Conservation (phyloP, 2,113 vertebrate genomes). For the Tachycineta bicolor region DNA sequence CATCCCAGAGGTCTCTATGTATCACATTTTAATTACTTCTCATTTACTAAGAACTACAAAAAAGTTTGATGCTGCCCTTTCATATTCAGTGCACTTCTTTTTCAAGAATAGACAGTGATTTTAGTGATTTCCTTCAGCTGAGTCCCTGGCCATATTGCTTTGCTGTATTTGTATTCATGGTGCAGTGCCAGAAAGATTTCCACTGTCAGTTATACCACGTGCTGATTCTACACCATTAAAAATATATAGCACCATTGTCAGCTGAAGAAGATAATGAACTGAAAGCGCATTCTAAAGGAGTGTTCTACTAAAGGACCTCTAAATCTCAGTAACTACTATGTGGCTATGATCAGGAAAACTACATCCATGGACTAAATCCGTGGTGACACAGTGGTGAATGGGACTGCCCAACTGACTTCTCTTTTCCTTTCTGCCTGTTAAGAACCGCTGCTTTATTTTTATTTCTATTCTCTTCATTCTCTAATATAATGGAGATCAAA, state of each 20-base stretch:
- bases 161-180: neutral
- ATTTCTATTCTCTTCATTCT: neutral
- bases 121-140: neutral
- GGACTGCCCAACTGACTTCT: neutral
- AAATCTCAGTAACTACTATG: neutral
- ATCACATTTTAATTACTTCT: neutral
- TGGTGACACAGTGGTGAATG: neutral
- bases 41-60: neutral
- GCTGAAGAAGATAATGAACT: neutral
- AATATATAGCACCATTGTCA: neutral
- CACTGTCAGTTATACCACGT: accelerated
- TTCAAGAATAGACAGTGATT: neutral
- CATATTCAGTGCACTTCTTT: neutral
- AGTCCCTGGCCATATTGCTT: neutral
- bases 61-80: neutral
- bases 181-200: neutral
- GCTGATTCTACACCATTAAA: neutral
- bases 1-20: neutral
- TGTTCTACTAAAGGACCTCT: neutral
- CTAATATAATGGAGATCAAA: neutral
- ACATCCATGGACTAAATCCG: neutral
- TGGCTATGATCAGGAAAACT: neutral
- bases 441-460: neutral
- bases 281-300: neutral
- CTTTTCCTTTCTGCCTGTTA: neutral